Base-by-base conservation (phyloP, 2,113 vertebrate genomes). In the Puma concolor region DNA sequence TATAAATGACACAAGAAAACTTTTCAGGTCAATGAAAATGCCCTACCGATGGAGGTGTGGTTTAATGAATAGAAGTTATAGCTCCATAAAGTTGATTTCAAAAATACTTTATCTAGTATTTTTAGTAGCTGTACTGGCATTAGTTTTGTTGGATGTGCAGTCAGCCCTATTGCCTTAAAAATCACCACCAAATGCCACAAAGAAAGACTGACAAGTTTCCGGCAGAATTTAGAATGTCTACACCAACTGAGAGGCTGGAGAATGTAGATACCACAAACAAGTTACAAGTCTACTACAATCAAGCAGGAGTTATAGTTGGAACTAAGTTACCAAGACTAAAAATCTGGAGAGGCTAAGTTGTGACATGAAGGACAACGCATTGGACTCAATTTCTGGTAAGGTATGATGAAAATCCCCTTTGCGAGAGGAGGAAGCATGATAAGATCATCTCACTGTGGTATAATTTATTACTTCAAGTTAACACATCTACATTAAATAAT, bases 401-500 rank as follows among this genome's bases (percentile, higher is more conserved):
- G 8, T 23, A 1, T 19, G 74, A 71, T 38, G 33, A 71, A 57
- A 92, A 36, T 31, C 21, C 31, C 60, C 86, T 63, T 74, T 84
- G 29, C n/a, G 33, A 67, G 41, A n/a, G 21, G 27, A 36, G 41
- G 36, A 94, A 38, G 12, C 9, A 71, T 36, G 25, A 63, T 89
- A 85, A 63, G 23, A 95, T 91, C 52, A 71, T 17, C 36, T 60
- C 9, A 23, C 10, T 48, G n/a, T 41, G 29, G 50, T 87, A 54
- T 84, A 82, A 71, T n/a, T 14, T 57, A 96, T 71, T 91, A 52
- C 29, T 86, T 95, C 77, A 81, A 86, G 88, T 91, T 66, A 94
- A 36, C 21, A 71, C 7, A 54, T 27, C 31, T 33, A 80, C 14
- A 4, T 63, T 77, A 94, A 82, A 72, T 86, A 96, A 96, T 77